Base-by-base conservation (phyloP, 2,113 vertebrate genomes). In the Pterocles gutturalis region DNA sequence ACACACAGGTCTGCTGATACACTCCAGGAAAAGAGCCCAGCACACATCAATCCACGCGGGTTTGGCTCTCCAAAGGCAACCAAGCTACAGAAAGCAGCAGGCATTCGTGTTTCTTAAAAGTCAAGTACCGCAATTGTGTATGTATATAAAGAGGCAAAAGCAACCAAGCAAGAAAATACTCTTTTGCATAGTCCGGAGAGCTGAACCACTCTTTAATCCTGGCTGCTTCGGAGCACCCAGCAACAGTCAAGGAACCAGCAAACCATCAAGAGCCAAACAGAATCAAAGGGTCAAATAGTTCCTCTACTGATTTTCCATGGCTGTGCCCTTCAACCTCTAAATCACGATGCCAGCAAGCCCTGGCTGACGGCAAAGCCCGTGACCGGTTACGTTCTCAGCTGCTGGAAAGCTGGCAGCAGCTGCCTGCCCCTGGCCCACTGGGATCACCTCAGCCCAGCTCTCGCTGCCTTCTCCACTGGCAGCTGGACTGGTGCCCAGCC, bases 21-120 rank as follows among this genome's bases (percentile, higher is more conserved):
- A 9, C 10, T 11, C 54, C n/a, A 34, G 48, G 38, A 75, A 19
- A 5, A 38, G 58, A 55, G 43, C 16, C 26, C 2, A 0, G 6
- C 2, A 1, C 49, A 11, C 1, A 3, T 34, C 33, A n/a, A 2
- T 14, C 28, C 51, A 29, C 1, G 0, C 6, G 21, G 33, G 31
- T 25, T n/a, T 64, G 17, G 71, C 46, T 46, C 53, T 46, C 49
- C 8, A 17, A 72, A n/a, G 38, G 22, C 29, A 87, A 21, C 8
- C 54, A 31, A n/a, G 28, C 18, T 17, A 29, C 21, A 55, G 46
- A 33, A 94, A 71, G 58, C 54, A 86, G 65, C 12, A 90, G n/a
- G 33, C 22, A 33, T 57, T 67, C 0, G 0, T 13, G 16, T 51
- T 83, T 77, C 62, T 66, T 62, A 66, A 69, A 69, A 92, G 51